A percentile compares a stretch with the other conserved stretches of the same genome.
Evolutionary conservation across 1,140 invertebrate species (phyloP).

Genomic region (Drosophila santomea): DNA sequence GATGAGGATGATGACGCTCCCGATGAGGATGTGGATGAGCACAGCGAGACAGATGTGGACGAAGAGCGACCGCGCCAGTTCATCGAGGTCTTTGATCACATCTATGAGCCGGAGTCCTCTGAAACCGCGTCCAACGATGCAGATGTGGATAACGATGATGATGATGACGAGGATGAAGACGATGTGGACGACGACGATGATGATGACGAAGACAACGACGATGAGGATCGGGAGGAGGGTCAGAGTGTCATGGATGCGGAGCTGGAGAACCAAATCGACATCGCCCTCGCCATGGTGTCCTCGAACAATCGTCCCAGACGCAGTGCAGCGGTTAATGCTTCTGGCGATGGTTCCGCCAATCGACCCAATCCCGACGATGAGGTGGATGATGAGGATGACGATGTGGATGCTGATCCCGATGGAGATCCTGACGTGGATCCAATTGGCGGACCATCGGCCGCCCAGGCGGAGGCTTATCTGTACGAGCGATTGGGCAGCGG

Average conservation of each 20-base stretch:
- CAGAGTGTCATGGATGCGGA: slow-evolving; percentile 24
- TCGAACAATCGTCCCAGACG: slow-evolving; percentile 67
- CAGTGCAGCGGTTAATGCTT: slow-evolving; percentile 62
- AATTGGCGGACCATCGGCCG: neutral
- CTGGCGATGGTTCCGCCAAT: slow-evolving; percentile 6
- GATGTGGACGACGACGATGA: slow-evolving; percentile 59
- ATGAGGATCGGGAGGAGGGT: slow-evolving; percentile 34
- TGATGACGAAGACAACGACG: slow-evolving; percentile 59
- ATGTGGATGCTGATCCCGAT: slow-evolving; percentile 25
- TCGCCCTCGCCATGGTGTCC: slow-evolving; percentile 37
- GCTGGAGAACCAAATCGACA: slow-evolving; percentile 56
- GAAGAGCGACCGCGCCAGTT: slow-evolving; percentile 81
- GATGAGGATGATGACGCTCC: slow-evolving; percentile 85
- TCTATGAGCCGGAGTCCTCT: slow-evolving; percentile 86
- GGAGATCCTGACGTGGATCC: slow-evolving; percentile 12
- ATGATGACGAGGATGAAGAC: slow-evolving; percentile 70
- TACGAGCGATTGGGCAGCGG: slow-evolving; percentile 49
- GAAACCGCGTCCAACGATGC: slow-evolving; percentile 83
- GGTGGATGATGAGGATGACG: slow-evolving; percentile 35
- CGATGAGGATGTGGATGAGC: slow-evolving; percentile 89
- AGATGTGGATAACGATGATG: slow-evolving; percentile 75
- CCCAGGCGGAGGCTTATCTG: slow-evolving; percentile 31
- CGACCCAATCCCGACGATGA: slow-evolving; percentile 14
- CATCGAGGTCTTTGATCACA: slow-evolving; percentile 85
- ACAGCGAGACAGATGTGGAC: slow-evolving; percentile 86